phyloP scores from a whole-genome alignment of 2,888 invertebrate genomes.

The Pandemis cinnamomeana region DNA sequence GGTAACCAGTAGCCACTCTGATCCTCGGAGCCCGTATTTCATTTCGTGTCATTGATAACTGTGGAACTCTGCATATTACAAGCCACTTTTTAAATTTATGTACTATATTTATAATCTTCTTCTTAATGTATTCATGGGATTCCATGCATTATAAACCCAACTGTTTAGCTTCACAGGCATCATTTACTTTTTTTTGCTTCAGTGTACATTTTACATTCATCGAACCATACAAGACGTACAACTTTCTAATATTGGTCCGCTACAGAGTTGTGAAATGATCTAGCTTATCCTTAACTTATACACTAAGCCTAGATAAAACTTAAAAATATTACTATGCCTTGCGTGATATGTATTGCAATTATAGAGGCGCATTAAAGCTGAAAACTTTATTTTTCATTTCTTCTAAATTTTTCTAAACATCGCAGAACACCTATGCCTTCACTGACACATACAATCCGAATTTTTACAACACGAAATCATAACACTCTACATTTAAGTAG shows the following conservation, averaged over 20 bases:
- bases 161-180: constrained; percentile 20
- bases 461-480: constrained; percentile 50
- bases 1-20: constrained; percentile 18
- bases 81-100: constrained; percentile 35
- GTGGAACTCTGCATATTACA: constrained; percentile 41
- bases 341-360: constrained; percentile 83
- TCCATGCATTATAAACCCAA: constrained; percentile 14
- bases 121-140: constrained; percentile 9
- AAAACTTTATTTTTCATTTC: constrained; percentile 58
- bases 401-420: constrained; percentile 57
- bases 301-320: constrained; percentile 78
- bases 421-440: constrained; percentile 43
- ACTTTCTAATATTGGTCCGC: constrained; percentile 85
- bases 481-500: constrained; percentile 19
- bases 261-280: constrained; percentile 82
- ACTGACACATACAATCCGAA: constrained; percentile 46
- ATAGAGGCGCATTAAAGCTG: constrained; percentile 79
- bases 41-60: constrained; percentile 28
- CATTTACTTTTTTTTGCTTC: constrained; percentile 18
- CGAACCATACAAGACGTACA: constrained; percentile 77
- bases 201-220: constrained; percentile 45
- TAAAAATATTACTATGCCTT: constrained; percentile 78
- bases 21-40: constrained; percentile 2
- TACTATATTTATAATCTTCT: constrained; percentile 27
- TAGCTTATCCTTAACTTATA: constrained; percentile 73